A percentile compares a stretch with the other conserved stretches of the same genome.
These are phyloP conservation scores for Rhamnusium bicolor DNA, from an alignment of 2,888 invertebrate genomes.

Conservation along the genomic window DNA sequence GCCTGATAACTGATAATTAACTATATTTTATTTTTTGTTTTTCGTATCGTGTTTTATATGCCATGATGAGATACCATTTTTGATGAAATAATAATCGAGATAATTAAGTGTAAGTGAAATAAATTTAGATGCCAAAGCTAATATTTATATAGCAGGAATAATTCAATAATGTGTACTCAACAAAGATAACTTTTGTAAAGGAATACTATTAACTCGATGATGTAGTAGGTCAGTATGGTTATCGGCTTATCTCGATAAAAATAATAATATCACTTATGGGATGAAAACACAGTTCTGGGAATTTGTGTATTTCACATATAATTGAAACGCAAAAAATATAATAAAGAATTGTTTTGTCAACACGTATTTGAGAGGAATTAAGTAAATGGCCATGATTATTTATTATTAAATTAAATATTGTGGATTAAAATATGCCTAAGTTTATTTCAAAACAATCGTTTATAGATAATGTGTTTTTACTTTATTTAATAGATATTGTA, in stretches of 20 bases:
- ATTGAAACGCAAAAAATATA: neutral
- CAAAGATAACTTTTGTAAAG: neutral
- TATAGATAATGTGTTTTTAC: too few relatives aligned
- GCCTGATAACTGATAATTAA: neutral
- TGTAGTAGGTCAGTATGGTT: conserved; percentile 13
- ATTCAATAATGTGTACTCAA: neutral
- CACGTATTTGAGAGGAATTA: too few relatives aligned
- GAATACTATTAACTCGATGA: neutral
- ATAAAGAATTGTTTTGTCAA: too few relatives aligned
- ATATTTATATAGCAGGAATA: neutral
- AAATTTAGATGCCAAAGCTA: neutral
- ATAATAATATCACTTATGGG: neutral
- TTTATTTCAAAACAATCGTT: too few relatives aligned
- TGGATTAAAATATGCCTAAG: too few relatives aligned
- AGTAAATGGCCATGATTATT: too few relatives aligned
- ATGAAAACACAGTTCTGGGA: neutral
- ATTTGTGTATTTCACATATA: neutral
- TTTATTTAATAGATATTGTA: too few relatives aligned
- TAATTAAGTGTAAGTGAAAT: neutral
- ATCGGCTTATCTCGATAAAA: neutral
- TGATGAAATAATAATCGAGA: conserved; percentile 4
- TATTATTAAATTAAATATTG: too few relatives aligned
- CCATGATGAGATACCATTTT: neutral
- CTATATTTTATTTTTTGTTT: neutral
- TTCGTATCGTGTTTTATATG: neutral